phyloP scores from a whole-genome alignment of 1,140 invertebrate species.

The Drosophila micromelanica region DNA sequence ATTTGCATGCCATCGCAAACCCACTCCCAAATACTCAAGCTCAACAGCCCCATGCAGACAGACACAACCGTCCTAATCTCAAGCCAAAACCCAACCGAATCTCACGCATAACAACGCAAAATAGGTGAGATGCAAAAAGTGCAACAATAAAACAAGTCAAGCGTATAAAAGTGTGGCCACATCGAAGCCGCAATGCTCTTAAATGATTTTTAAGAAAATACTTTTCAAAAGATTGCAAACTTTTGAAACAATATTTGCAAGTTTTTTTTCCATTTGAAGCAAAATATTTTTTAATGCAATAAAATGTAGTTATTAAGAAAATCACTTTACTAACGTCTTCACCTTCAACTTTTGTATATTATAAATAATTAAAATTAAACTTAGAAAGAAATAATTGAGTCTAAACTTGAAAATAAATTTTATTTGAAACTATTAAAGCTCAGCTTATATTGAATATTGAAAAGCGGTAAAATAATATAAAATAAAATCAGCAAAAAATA shows the following conservation, averaged over 20 bases:
- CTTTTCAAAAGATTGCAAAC: neutral
- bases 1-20: constrained; percentile 53
- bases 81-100: constrained; percentile 17
- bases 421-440: too few relatives aligned
- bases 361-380: too few relatives aligned
- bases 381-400: too few relatives aligned
- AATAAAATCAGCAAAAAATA: neutral
- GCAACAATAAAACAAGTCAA: constrained; percentile 19
- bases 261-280: too few relatives aligned
- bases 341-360: too few relatives aligned
- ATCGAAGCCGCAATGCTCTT: constrained; percentile 4
- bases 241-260: neutral
- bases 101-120: constrained; percentile 31
- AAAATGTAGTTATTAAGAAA: too few relatives aligned
- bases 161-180: neutral
- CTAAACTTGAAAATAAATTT: too few relatives aligned
- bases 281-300: too few relatives aligned
- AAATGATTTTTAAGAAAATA: neutral
- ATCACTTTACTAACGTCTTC: too few relatives aligned
- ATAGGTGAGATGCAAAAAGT: constrained; percentile 44
- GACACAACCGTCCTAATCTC: constrained; percentile 28
- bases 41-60: neutral
- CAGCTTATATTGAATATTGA: too few relatives aligned
- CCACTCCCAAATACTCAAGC: too few relatives aligned
- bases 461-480: too few relatives aligned